These are phyloP conservation scores for Actias luna DNA, from an alignment of 2,888 invertebrate species.

Conservation along the genomic window DNA sequence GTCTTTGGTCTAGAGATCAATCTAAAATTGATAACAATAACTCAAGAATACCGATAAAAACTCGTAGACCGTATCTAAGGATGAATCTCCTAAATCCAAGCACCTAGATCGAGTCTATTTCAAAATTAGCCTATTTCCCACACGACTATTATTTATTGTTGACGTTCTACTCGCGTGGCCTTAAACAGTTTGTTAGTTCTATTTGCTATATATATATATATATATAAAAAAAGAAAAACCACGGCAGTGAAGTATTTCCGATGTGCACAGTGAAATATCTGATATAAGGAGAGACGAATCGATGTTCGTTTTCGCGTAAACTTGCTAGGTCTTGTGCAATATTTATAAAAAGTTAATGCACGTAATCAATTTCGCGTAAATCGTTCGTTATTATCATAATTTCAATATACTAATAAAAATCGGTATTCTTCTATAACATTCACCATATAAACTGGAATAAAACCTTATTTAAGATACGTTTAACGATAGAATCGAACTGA, in stretches of 20 bases:
- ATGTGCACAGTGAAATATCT: not conserved
- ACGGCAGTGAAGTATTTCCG: not conserved
- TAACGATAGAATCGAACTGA: too few species aligned
- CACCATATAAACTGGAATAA: not conserved
- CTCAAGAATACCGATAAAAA: not conserved
- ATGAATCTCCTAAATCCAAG: not conserved
- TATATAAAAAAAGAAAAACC: not conserved
- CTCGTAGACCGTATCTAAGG: not conserved
- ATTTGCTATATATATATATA: not conserved
- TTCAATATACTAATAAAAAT: not conserved
- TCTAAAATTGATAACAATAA: not conserved
- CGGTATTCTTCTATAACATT: not conserved
- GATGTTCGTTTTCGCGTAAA: not conserved
- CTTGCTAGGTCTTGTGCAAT: not conserved
- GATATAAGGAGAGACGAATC: not conserved
- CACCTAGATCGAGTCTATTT: conserved; percentile 4
- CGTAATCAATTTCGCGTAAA: not conserved
- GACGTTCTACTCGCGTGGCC: not conserved
- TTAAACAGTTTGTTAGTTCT: not conserved
- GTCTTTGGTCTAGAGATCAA: too few species aligned
- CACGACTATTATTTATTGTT: conserved; percentile 2
- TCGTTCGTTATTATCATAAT: not conserved
- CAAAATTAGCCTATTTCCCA: not conserved
- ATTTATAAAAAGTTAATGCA: not conserved
- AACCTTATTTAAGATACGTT: not conserved